Base-by-base conservation (phyloP, 2,888 invertebrate species). In the Embidobia sp. region DNA sequence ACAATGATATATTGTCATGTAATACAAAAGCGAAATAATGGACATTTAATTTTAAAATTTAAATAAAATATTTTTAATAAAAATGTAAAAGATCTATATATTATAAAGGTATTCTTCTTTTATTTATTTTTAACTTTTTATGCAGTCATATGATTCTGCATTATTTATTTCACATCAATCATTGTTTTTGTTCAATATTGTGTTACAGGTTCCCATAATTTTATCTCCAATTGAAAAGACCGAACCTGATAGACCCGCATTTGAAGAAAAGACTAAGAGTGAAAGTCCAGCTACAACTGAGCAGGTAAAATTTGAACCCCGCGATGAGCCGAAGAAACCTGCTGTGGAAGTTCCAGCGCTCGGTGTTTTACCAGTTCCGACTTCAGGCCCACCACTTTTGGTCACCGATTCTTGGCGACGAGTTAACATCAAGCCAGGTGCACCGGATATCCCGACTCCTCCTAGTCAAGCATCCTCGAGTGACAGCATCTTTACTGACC, bases 401-500 rank as follows among this genome's bases (percentile, higher is more conserved):
- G 88, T 90, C 61, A 90, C 90, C 35, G 90, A 90, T 67, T 90
- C 90, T 15, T 90, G 90, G 90, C 85, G 87, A 26, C 84, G 87
- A 29, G 90, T 86, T 10, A 88, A 88, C 67, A 83, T 87, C 26
- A 82, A 84, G 48, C 79, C 86, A 59, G 78, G 83, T 15, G 82
- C 85, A 4, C 63, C 86, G 49, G 85, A 85, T 59, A 83, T 86
- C 81, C 86, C 87, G 48, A 87, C 85, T 51, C 90, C 88, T 80
- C 91, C 91, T 81, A 92, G 91, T 85, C 91, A 90, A 53, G 92
- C 91, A 79, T 93, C 94, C 79, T 94, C 94, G 89, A 92, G 92
- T 75, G 93, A 93, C 84, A 94, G 95, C 86, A 93, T 94, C 88
- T 95, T 95, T 90, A 94, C 94, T 82, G 95, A 95, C 89, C 93